Conservation (phyloP, 2,797 vertebrate species). For the Pantherophis alleghaniensis region DNA sequence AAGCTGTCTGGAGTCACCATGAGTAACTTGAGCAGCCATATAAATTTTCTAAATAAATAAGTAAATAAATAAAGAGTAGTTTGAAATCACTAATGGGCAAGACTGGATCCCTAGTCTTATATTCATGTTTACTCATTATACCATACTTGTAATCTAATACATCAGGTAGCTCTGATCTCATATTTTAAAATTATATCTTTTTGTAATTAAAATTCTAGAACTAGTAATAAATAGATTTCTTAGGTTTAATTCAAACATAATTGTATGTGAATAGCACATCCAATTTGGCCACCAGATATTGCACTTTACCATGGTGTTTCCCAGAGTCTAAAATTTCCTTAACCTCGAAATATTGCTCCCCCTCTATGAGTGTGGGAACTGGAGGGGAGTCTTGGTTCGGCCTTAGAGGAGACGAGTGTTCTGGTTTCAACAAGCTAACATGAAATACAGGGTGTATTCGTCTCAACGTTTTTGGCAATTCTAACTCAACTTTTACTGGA, state of each 20-base stretch:
- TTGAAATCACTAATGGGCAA: background rate
- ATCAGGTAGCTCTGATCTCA: background rate
- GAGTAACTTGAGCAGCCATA: background rate
- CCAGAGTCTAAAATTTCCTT: too few species aligned
- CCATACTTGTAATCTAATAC: background rate
- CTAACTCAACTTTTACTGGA: too few species aligned
- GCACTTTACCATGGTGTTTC: too few species aligned
- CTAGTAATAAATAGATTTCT: background rate
- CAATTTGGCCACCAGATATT: background rate
- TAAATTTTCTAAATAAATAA: background rate
- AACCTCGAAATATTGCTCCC: too few species aligned
- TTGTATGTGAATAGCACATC: background rate
- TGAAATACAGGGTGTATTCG: too few species aligned
- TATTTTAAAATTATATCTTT: background rate
- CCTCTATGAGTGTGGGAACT: too few species aligned
- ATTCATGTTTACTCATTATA: background rate
- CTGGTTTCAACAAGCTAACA: too few species aligned
- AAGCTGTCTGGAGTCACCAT: background rate
- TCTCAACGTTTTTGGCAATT: too few species aligned
- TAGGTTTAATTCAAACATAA: background rate
- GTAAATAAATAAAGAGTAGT: background rate
- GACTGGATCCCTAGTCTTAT: background rate
- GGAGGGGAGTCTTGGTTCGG: too few species aligned
- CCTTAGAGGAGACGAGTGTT: too few species aligned
- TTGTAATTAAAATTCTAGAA: background rate